These are phyloP conservation scores for Cheilosia soror DNA, from an alignment of 2,888 invertebrate genomes.

Conservation along the genomic window DNA sequence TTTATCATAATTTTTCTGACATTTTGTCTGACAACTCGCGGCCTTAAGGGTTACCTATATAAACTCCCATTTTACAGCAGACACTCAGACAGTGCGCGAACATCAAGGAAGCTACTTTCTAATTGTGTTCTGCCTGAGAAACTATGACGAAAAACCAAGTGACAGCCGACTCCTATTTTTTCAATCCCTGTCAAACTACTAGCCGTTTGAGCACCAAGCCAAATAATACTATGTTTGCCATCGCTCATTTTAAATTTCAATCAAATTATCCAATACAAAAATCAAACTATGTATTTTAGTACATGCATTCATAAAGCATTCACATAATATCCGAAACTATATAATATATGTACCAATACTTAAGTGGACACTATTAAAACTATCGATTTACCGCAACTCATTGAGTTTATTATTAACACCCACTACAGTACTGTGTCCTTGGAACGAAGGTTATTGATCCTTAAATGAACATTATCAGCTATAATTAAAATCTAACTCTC, in stretches of 20 bases:
- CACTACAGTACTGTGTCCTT: constrained; percentile 36
- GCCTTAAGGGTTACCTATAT: too few species aligned
- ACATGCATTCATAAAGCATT: background rate
- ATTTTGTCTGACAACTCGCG: too few species aligned
- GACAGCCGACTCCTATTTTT: too few species aligned
- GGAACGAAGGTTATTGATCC: constrained; percentile 57
- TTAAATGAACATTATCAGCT: constrained; percentile 55
- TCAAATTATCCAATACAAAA: background rate
- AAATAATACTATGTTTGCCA: background rate
- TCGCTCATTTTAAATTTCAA: background rate
- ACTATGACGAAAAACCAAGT: too few species aligned
- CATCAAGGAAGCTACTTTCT: too few species aligned
- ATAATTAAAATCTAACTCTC: constrained; percentile 54
- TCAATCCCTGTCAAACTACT: too few species aligned
- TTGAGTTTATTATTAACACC: constrained; percentile 24
- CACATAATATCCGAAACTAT: constrained; percentile 5
- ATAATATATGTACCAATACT: background rate
- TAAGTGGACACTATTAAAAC: constrained; percentile 8
- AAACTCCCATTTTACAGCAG: too few species aligned
- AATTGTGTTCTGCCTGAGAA: too few species aligned
- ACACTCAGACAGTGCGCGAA: too few species aligned
- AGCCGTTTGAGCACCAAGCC: background rate
- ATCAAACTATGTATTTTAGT: background rate
- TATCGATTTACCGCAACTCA: constrained; percentile 24
- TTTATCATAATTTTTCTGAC: too few species aligned